phyloP scores from a whole-genome alignment of 2,888 invertebrate genomes.

The Nymphalis polychloros region DNA sequence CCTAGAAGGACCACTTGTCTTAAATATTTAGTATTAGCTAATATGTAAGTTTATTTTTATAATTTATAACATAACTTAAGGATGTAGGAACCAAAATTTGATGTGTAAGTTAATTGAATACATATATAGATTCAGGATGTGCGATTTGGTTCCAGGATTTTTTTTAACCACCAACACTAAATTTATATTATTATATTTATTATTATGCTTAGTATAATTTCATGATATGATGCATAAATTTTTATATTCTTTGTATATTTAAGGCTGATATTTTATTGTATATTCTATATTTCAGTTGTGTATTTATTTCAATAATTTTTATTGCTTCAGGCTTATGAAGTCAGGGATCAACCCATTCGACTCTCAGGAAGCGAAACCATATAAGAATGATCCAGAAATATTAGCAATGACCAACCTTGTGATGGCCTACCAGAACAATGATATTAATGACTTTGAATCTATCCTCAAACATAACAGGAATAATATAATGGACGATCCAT shows the following conservation, averaged over 20 bases:
- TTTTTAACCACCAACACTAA: too few relatives aligned
- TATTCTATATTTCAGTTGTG: neutral
- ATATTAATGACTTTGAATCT: slow-evolving; percentile 98
- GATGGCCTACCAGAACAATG: slow-evolving; percentile 98
- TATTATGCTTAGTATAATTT: too few relatives aligned
- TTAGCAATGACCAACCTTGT: slow-evolving; percentile 99
- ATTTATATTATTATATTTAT: too few relatives aligned
- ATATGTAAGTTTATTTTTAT: slow-evolving; percentile 88
- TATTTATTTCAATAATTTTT: neutral
- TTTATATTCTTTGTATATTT: slow-evolving; percentile 13
- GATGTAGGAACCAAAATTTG: too few relatives aligned
- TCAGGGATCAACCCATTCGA: slow-evolving; percentile 99
- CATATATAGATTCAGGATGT: too few relatives aligned
- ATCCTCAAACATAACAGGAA: slow-evolving; percentile 94
- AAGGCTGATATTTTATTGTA: slow-evolving; percentile 89
- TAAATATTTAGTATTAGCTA: slow-evolving; percentile 98
- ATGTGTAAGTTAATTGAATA: too few relatives aligned
- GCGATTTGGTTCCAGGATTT: too few relatives aligned
- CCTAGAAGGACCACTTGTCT: slow-evolving; percentile 97
- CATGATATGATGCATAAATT: too few relatives aligned
- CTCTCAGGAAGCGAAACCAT: slow-evolving; percentile 99
- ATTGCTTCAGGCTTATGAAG: slow-evolving; percentile 93
- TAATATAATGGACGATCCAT: slow-evolving; percentile 99
- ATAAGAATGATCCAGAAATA: slow-evolving; percentile 99
- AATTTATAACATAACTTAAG: neutral